Conservation (phyloP, 1,140 invertebrate species). For the Anastatus disparis region DNA sequence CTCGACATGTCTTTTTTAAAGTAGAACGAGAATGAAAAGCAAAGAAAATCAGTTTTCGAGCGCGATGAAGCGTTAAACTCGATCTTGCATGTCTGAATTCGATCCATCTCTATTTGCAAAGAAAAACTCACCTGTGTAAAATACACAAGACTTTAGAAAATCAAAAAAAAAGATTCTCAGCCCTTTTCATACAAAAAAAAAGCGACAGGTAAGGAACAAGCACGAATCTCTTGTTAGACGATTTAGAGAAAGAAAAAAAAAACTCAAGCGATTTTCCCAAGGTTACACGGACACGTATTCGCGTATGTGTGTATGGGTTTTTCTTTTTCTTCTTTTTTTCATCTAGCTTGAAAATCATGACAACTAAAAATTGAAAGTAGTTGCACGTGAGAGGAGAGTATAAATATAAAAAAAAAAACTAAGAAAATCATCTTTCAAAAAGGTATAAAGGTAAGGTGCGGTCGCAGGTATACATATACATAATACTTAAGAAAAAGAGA, state of each 20-base stretch:
- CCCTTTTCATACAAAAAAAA: neutral
- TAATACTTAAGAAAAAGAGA: too few relatives aligned
- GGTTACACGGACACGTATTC: too few relatives aligned
- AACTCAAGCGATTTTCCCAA: neutral
- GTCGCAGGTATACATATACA: too few relatives aligned
- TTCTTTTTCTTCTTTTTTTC: neutral
- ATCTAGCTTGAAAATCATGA: neutral
- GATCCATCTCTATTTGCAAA: neutral
- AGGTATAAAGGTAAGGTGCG: constrained; percentile 14
- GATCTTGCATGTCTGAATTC: neutral
- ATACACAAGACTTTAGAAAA: too few relatives aligned
- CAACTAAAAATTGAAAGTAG: neutral
- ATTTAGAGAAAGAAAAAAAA: neutral
- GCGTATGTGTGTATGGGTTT: too few relatives aligned
- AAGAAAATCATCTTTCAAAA: constrained; percentile 20
- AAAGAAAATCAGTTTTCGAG: too few relatives aligned
- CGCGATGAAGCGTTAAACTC: neutral
- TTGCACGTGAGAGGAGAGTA: neutral
- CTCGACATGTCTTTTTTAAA: too few relatives aligned
- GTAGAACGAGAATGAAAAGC: too few relatives aligned
- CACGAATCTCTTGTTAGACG: neutral
- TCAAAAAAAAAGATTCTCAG: neutral
- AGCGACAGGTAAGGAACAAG: neutral
- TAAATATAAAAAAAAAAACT: neutral
- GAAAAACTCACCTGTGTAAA: neutral